Base-by-base conservation (phyloP, 2,113 vertebrate genomes). In the Amphilophus citrinellus region DNA sequence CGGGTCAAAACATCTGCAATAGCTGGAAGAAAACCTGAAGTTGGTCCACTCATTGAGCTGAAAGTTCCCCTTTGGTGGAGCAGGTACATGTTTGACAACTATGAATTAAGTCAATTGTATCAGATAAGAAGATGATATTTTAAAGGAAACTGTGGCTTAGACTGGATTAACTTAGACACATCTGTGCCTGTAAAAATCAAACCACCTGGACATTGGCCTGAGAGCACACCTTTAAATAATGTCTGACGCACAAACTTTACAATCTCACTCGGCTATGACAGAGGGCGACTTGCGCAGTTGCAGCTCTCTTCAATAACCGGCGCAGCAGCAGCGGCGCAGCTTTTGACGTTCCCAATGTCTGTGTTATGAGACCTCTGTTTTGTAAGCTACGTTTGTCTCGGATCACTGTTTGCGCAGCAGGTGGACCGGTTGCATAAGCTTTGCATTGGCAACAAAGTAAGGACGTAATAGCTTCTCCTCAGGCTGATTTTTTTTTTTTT, bases 311-410 rank as follows among this genome's bases (percentile, higher is more conserved):
- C 4, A 20, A 50, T 13, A 27, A 27, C 6, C 5, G 7, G 2
- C 3, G 37, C 37, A 39, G 37, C 35, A 4, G 35, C 37, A 18
- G 7, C 11, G 82, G 44, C 90, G 92, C 90, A 89, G 79, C 63
- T 47, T 77, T 39, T 57, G 80, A 83, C 62, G 63, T 47, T 7
- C n/a, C 1, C 32, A 35, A 8, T 5, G 82, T 81, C 4, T 1
- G 13, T 39, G 89, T 92, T 92, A 89, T 75, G 91, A 92, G 82
- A 90, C 77, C 62, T 11, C 0, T 84, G 0, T 85, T 89, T 86
- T 83, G 59, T 84, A 81, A 80, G 68, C 27, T 79, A 1, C 66
- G 32, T 47, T 44, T 71, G 24, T 9, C 35, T 60, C 6, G 15
- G 30, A 5, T 39, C 30, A 11, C 2, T 83, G 71, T 86, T 80